A percentile compares a stretch with the other conserved stretches of the same genome.
These are phyloP conservation scores for Pseudeuparius sepicola DNA, from an alignment of 2,888 invertebrate species.

Conservation along the genomic window DNA sequence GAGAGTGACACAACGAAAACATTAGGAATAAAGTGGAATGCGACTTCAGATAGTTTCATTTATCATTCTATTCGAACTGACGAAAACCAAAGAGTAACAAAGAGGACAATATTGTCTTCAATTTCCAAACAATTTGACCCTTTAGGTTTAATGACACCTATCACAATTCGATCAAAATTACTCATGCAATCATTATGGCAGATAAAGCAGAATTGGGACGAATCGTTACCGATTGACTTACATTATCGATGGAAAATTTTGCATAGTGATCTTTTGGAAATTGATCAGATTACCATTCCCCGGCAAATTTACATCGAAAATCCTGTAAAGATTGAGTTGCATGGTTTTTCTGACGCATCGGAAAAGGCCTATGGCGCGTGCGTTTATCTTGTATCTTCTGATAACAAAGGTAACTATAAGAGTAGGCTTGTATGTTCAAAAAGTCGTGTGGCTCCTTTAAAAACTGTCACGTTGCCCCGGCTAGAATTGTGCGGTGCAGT, in stretches of 20 bases:
- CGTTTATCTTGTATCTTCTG: no score
- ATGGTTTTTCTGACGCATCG: no score
- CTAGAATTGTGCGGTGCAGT: no score
- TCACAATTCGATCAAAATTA: constrained; percentile 7
- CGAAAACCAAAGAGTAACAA: constrained; percentile 1
- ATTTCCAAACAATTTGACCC: constrained; percentile 8
- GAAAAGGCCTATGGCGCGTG: no score
- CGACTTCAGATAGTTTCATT: constrained; percentile 5
- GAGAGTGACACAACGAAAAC: constrained; percentile 5
- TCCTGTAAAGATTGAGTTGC: no score
- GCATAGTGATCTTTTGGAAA: no score
- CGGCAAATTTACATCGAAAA: no score
- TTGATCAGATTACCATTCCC: no score
- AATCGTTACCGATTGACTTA: constrained; percentile 8
- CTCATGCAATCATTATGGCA: constrained; percentile 12
- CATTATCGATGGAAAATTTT: constrained; percentile 8
- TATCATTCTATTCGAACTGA: constrained; percentile 3
- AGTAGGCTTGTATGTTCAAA: no score
- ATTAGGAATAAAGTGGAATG: constrained; percentile 8
- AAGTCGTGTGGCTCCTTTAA: no score
- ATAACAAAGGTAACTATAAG: no score
- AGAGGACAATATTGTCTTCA: constrained; percentile 6
- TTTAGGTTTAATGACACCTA: constrained; percentile 5
- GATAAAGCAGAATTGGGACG: constrained; percentile 10
- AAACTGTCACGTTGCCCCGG: no score